Evolutionary conservation across 1,140 invertebrate species (phyloP), one percentile per base, ranked within the genome.

Genomic region (Pentalonia nigronervosa): DNA sequence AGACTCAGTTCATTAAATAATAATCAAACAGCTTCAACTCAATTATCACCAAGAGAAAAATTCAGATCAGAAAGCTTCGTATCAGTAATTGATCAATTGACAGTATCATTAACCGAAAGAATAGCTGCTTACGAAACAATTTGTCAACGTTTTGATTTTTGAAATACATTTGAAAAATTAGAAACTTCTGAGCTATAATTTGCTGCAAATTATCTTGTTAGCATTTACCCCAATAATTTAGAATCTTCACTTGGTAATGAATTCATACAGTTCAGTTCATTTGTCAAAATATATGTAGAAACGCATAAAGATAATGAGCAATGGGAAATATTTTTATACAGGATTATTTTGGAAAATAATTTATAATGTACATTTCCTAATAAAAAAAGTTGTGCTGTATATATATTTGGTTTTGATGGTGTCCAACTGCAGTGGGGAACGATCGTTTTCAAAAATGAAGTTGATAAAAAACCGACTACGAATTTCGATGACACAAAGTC

Each of bases 81-180:
- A 2, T 41, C 41, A 41, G 41, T 41, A 41, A 41, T 41, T 41
- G 41, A 41, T 41, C 41, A 41, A 41, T 41, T 41, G 41, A 4
- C 4, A 4, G 41, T 41, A 41, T 41, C 41, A 41, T 41, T 41
- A 41, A 41, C 41, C 4, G 41, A 41, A 41, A 41, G 41, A 41
- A 41, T 41, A 41, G 41, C 41, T 41, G 41, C 41, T 41, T 41
- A 41, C 41, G n/a, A n/a, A n/a, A n/a, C n/a, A 53, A 53, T 53
- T 45, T 86, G 83, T 86, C 83, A 86, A 47, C 83, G 23, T 86
- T 86, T 45, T 86, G 41, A 41, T 86, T 86, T 86, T 86, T 86
- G 30, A 86, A 86, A 86, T 30, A 86, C 30, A 86, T 45, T 86
- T 86, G 23, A 86, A 86, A 86, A 86, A 30, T 86, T 86, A 47